Evolutionary conservation across 30 jellyfish, hydroid and myxozoan species (phyloP).

Genomic region (Aurelia coerulea): DNA sequence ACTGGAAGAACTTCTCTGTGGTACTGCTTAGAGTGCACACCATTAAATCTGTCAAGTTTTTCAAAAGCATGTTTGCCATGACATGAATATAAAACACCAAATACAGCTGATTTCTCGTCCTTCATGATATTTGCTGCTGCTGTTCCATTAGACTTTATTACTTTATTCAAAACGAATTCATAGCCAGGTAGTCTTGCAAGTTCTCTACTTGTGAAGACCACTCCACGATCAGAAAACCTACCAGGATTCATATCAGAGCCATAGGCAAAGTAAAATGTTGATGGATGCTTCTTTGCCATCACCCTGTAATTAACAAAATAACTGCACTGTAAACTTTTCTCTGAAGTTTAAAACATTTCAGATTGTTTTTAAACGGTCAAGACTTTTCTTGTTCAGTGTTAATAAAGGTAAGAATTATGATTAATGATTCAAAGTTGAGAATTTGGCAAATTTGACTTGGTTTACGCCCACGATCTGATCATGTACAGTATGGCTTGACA

Average conservation of each 20-base stretch:
- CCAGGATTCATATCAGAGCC: constrained; percentile 87
- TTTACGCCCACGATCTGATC: too few species aligned
- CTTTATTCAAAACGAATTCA: constrained; percentile 49
- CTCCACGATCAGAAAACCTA: constrained; percentile 71
- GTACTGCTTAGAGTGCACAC: constrained; percentile 64
- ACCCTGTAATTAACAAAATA: too few species aligned
- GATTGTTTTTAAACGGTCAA: too few species aligned
- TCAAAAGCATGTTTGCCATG: constrained; percentile 17
- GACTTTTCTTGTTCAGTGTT: too few species aligned
- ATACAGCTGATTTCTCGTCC: constrained; percentile 39
- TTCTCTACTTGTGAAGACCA: constrained; percentile 34
- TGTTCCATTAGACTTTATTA: constrained; percentile 45
- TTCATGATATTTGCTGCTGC: constrained; percentile 82
- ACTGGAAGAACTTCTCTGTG: constrained; percentile 38
- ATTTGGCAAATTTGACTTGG: too few species aligned
- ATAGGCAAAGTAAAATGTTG: constrained; percentile 68
- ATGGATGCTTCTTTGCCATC: too few species aligned
- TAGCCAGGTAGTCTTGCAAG: constrained; percentile 65
- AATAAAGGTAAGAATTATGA: too few species aligned
- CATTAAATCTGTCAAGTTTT: constrained; percentile 78
- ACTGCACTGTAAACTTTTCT: too few species aligned
- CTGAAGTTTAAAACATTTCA: too few species aligned
- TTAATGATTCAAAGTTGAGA: too few species aligned
- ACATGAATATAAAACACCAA: constrained; percentile 80
- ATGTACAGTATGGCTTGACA: too few species aligned